Evolutionary conservation across 2,797 vertebrate species (phyloP).

Genomic region (Choloepus didactylus): DNA sequence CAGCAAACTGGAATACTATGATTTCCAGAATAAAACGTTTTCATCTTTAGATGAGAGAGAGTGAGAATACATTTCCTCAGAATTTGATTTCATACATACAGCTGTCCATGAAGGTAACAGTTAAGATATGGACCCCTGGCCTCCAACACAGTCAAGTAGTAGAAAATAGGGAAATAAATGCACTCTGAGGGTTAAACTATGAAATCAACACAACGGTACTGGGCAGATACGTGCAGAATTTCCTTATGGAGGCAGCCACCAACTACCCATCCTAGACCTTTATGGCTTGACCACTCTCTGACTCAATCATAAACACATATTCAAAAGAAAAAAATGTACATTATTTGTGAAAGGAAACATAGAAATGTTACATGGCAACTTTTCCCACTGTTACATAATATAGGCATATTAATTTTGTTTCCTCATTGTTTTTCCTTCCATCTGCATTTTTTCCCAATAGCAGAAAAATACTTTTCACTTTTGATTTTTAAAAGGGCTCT

Average conservation of each 20-base stretch:
- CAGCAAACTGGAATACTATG: constrained; percentile 28
- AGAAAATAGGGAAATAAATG: constrained; percentile 37
- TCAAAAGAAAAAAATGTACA: constrained; percentile 30
- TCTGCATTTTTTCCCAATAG: background rate
- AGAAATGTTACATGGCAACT: constrained; percentile 1
- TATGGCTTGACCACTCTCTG: background rate
- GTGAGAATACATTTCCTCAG: constrained; percentile 39
- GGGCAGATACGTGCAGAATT: background rate
- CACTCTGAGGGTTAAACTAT: constrained; percentile 35
- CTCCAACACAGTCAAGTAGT: background rate
- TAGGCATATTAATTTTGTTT: constrained; percentile 40
- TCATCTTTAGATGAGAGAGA: constrained; percentile 16
- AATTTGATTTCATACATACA: constrained; percentile 57
- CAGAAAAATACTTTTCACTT: constrained; percentile 24
- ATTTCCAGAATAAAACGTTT: constrained; percentile 45
- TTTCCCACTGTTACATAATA: constrained; percentile 41
- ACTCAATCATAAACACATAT: constrained; percentile 23
- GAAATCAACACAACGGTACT: constrained; percentile 10
- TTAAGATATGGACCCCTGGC: background rate
- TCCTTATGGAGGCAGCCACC: constrained; percentile 41
- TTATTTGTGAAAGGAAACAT: constrained; percentile 51
- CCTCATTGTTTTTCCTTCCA: constrained; percentile 30
- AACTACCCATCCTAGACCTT: background rate
- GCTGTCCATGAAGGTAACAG: background rate
- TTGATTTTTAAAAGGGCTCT: constrained; percentile 28